These are phyloP conservation scores for Semaprochilodus insignis DNA, from an alignment of 2,797 vertebrate genomes.

Conservation along the genomic window DNA sequence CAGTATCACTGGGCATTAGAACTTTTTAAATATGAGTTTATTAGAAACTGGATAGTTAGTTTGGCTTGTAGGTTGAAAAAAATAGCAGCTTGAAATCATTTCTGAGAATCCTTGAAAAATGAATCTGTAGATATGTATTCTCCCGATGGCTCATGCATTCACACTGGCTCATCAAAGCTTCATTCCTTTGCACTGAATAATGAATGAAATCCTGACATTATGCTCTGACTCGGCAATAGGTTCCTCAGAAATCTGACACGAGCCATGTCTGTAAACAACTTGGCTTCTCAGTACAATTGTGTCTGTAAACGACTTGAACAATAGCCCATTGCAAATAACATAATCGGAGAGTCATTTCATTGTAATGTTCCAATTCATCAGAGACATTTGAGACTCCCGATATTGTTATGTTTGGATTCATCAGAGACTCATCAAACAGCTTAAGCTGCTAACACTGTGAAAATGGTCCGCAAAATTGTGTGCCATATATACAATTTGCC, in stretches of 20 bases:
- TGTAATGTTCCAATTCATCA: background rate
- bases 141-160: background rate
- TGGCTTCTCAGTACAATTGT: background rate
- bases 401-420: background rate
- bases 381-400: background rate
- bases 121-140: background rate
- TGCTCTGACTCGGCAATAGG: background rate
- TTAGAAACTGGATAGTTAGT: background rate
- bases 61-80: too few relatives aligned
- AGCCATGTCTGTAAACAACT: slow-evolving; percentile 6
- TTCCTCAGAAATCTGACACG: background rate
- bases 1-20: background rate
- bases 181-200: background rate
- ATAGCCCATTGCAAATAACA: background rate
- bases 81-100: background rate
- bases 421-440: background rate
- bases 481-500: background rate
- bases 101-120: background rate
- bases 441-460: too few relatives aligned
- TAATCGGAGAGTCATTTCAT: background rate
- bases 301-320: background rate
- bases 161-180: slow-evolving; percentile 3
- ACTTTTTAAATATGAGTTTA: background rate
- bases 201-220: background rate
- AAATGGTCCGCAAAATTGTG: background rate